Base-by-base conservation (phyloP, 2,888 invertebrate genomes). In the Xestoiulus laeticollis region DNA sequence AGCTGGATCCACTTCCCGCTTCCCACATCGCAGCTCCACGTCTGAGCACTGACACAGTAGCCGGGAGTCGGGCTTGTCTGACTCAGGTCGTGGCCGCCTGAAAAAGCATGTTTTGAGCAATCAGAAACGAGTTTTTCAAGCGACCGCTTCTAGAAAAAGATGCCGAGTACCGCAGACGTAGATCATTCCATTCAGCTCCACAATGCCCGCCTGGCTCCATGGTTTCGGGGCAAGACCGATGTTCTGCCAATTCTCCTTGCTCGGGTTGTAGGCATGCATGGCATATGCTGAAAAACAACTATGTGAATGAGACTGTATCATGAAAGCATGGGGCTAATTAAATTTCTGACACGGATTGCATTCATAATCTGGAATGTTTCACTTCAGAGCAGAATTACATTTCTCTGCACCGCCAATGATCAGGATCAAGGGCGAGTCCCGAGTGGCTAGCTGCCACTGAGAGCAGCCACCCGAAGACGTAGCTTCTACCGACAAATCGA, bases 121-220 rank as follows among this genome's bases (percentile, higher is more conserved):
- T 38, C 38, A 38, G 38, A 38, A 8, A 8, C 38, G 38, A 38
- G n/a, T n/a, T n/a, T 38, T 38, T 8, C 38, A 5, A 1, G 38
- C 38, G 38, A 8, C 8, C 38, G n/a, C 8, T 38, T 38, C 38
- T 5, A 38, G 38, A 38, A 8, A 8, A 5, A 8, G 22, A 5
- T 2, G 38, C 38, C 6, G 8, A 8, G 38, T 38, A 38, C 86
- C 86, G 59, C 86, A 86, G 19, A 86, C 43, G 30, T 48, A 1
- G 59, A 59, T 22, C 26, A 4, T 32, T 14, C 59, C 48, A 8
- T 30, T 26, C 22, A 43, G 1, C 14, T 30, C 38, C 16, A 30
- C 59, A 14, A 43, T 59, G 19, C 86, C 53, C 22, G 86, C 38
- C n/a, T 86, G 53, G 30, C 59, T 14, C 86, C 86, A 86, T 12